phyloP scores from a whole-genome alignment of 2,888 invertebrate genomes.

The Diarsia dahlii region DNA sequence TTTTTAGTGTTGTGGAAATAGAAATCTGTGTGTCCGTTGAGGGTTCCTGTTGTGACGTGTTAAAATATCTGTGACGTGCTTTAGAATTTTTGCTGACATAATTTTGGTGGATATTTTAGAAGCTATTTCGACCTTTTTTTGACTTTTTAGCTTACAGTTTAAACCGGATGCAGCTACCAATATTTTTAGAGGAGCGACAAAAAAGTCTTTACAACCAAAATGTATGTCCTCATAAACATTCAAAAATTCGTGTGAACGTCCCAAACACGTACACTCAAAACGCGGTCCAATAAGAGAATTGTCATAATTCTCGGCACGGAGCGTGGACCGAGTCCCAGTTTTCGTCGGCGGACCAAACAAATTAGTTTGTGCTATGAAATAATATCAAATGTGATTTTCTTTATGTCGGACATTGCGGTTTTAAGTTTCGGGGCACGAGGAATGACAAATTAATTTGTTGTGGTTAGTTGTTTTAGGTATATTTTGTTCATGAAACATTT shows the following conservation, averaged over 20 bases:
- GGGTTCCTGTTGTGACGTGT: constrained; percentile 12
- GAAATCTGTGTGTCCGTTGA: constrained; percentile 26
- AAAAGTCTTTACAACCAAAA: background rate
- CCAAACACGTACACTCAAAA: constrained; percentile 28
- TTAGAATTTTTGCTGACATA: background rate
- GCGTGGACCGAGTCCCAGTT: constrained; percentile 28
- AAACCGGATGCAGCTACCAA: background rate
- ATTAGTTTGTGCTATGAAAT: constrained; percentile 64
- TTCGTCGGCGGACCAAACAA: constrained; percentile 54
- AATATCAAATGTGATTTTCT: constrained; percentile 58
- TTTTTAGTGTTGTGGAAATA: constrained; percentile 50
- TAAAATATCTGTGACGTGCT: constrained; percentile 27
- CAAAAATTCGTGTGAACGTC: constrained; percentile 17
- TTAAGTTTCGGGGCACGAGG: constrained; percentile 38
- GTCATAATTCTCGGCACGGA: constrained; percentile 59
- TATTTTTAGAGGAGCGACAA: background rate
- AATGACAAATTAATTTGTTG: constrained; percentile 48
- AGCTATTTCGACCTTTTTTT: no score
- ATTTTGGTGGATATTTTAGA: constrained; percentile 10
- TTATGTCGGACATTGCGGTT: constrained; percentile 42
- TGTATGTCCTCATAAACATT: background rate
- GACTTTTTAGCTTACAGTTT: background rate
- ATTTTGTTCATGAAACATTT: constrained; percentile 25
- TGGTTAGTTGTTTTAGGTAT: constrained; percentile 41
- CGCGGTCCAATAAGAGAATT: constrained; percentile 51